A percentile compares a stretch with the other conserved stretches of the same genome.
Evolutionary conservation across 2,113 vertebrate genomes (phyloP).

Genomic region (Onychorhynchus coronatus): DNA sequence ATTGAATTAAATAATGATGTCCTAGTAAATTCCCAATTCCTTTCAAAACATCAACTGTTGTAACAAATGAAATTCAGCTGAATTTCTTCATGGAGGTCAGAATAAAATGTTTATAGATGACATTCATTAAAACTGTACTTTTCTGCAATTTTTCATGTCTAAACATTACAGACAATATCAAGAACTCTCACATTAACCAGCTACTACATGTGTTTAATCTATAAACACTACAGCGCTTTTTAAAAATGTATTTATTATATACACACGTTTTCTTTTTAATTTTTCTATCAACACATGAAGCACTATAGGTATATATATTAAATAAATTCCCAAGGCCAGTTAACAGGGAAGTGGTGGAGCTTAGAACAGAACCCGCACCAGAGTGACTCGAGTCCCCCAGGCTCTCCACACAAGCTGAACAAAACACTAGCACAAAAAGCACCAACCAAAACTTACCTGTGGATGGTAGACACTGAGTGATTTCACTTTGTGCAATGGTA

Average conservation of each 20-base stretch:
- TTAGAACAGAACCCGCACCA: neutral
- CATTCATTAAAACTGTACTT: neutral
- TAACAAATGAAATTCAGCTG: neutral
- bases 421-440: neutral
- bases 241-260: neutral
- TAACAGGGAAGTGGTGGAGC: neutral
- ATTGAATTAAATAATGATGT: neutral
- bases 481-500: conserved; percentile 99
- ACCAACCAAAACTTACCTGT: conserved; percentile 76
- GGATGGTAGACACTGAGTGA: conserved; percentile 98
- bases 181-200: neutral
- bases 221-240: neutral
- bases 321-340: neutral
- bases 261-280: neutral
- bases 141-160: neutral
- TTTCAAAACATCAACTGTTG: neutral
- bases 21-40: neutral
- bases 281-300: neutral
- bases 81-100: neutral
- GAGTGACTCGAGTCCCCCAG: neutral
- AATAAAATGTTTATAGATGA: neutral
- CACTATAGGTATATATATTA: neutral
- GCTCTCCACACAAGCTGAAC: neutral
- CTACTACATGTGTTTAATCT: neutral
- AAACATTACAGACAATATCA: neutral